These are phyloP conservation scores for Aramus guarauna DNA, from an alignment of 2,113 vertebrate genomes.

Conservation along the genomic window DNA sequence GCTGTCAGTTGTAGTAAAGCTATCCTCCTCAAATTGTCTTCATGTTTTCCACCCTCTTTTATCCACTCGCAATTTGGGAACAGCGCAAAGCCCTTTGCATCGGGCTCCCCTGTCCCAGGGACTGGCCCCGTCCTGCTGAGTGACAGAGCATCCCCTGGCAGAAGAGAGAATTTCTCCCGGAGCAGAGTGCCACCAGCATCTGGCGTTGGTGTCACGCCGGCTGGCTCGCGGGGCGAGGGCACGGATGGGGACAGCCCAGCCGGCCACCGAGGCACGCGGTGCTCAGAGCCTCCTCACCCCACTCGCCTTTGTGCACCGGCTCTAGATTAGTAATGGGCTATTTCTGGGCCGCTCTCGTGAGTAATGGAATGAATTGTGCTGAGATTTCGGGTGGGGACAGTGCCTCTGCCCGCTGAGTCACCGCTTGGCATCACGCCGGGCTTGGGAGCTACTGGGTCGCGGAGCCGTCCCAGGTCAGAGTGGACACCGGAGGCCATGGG, in stretches of 20 bases:
- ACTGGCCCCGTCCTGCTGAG: not conserved
- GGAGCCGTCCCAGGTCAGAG: not conserved
- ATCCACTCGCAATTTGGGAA: not conserved
- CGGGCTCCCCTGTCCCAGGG: not conserved
- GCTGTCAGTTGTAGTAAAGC: not conserved
- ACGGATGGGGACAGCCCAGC: not conserved
- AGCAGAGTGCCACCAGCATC: not conserved
- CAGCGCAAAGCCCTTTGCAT: not conserved
- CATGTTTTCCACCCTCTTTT: not conserved
- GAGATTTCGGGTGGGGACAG: conserved; percentile 29
- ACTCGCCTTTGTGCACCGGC: not conserved
- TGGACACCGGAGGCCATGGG: not conserved
- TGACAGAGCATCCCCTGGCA: not conserved
- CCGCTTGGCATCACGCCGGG: fast-evolving
- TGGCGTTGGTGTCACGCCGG: not conserved
- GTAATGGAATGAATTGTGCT: conserved; percentile 41
- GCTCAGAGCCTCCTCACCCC: not conserved
- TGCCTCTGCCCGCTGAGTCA: conserved; percentile 39
- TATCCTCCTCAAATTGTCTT: not conserved
- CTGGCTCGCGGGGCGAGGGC: not conserved
- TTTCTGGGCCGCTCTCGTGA: conserved; percentile 31
- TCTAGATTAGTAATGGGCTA: not conserved
- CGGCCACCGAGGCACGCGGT: fast-evolving
- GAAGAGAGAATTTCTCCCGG: not conserved
- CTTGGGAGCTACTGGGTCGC: not conserved